Evolutionary conservation across 2,888 invertebrate genomes (phyloP).

Genomic region (Sinohyriopsis cumingii): DNA sequence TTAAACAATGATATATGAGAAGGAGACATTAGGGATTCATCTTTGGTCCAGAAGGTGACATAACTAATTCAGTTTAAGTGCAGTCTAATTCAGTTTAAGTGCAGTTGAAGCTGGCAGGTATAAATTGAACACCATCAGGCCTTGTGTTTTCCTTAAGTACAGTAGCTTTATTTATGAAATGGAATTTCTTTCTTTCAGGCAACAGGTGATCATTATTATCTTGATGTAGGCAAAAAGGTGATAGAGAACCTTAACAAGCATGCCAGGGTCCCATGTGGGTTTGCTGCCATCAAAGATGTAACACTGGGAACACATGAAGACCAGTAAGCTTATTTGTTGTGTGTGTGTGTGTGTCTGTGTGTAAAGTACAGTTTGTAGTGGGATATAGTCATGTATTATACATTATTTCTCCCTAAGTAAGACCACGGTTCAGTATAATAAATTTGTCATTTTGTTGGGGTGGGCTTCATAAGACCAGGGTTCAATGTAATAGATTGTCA

Average conservation of each 20-base stretch:
- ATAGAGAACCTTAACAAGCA: constrained; percentile 90
- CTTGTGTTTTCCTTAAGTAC: too few species aligned
- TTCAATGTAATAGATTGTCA: too few species aligned
- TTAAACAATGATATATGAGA: too few species aligned
- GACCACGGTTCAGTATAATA: too few species aligned
- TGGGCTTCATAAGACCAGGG: too few species aligned
- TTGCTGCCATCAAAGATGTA: constrained; percentile 97
- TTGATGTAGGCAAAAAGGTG: constrained; percentile 91
- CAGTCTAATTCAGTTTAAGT: too few species aligned
- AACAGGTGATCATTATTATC: constrained; percentile 95
- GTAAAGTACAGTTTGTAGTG: not conserved
- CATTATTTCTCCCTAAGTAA: not conserved
- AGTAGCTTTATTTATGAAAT: not conserved
- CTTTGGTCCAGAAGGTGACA: too few species aligned
- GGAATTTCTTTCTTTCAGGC: constrained; percentile 76
- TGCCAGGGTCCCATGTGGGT: constrained; percentile 95
- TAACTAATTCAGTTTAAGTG: too few species aligned
- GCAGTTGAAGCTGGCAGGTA: too few species aligned
- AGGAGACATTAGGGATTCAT: too few species aligned
- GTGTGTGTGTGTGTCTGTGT: not conserved
- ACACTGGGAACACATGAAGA: constrained; percentile 92
- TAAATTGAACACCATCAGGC: too few species aligned
- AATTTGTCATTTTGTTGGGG: too few species aligned
- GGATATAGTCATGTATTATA: not conserved
- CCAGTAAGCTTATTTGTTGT: constrained; percentile 69